Evolutionary conservation across 2,888 invertebrate genomes (phyloP).

Genomic region (Cryptops parisi): DNA sequence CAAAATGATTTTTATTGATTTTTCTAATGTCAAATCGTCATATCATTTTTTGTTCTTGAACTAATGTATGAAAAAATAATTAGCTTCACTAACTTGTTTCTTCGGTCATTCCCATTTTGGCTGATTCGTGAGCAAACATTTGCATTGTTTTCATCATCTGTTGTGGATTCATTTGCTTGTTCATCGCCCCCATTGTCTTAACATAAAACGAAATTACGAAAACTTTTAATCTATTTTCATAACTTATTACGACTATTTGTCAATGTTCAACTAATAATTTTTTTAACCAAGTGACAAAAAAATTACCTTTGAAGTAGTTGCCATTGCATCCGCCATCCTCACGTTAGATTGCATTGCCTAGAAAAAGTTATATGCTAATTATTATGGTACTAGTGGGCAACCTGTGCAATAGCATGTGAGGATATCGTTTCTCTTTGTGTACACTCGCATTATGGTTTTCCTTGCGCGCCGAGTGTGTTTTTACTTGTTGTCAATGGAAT

Average conservation of each 20-base stretch:
- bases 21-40: too few relatives aligned
- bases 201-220: too few relatives aligned
- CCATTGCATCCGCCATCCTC: conserved; percentile 75
- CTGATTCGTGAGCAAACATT: conserved; percentile 66
- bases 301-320: conserved; percentile 55
- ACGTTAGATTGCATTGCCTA: conserved; percentile 72
- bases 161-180: conserved; percentile 70
- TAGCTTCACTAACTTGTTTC: conserved; percentile 86
- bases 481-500: too few relatives aligned
- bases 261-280: not conserved
- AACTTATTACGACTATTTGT: not conserved
- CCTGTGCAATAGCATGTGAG: too few relatives aligned
- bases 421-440: too few relatives aligned
- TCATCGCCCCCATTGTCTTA: conserved; percentile 70
- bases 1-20: not conserved
- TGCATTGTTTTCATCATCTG: conserved; percentile 66
- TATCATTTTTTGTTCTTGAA: too few relatives aligned
- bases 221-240: too few relatives aligned
- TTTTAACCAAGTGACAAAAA: too few relatives aligned
- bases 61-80: too few relatives aligned
- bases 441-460: too few relatives aligned
- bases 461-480: too few relatives aligned
- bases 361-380: conserved; percentile 13
- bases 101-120: conserved; percentile 89
- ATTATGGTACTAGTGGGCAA: too few relatives aligned